A percentile compares a stretch with the other conserved stretches of the same genome.
Conservation (phyloP, 2,797 vertebrate genomes). For the Nannoperca australis region DNA sequence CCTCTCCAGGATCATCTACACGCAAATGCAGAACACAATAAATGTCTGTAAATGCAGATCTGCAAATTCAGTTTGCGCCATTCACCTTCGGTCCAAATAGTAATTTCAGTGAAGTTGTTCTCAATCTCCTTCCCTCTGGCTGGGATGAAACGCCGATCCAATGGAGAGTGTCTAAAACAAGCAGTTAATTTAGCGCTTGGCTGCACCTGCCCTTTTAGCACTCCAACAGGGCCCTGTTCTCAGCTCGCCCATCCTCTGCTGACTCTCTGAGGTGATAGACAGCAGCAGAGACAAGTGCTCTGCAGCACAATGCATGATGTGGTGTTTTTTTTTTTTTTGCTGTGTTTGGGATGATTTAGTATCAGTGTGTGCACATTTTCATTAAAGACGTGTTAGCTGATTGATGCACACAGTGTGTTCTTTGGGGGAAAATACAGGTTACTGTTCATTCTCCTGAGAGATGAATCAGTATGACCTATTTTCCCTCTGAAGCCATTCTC, state of each 20-base stretch:
- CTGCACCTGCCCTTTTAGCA: conserved; percentile 73
- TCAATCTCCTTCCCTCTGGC: conserved; percentile 53
- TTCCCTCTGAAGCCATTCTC: conserved; percentile 42
- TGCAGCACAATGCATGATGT: conserved; percentile 6
- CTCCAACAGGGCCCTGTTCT: conserved; percentile 58
- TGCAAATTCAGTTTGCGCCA: conserved; percentile 28
- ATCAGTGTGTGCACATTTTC: conserved; percentile 4
- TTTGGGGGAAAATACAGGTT: conserved; percentile 26
- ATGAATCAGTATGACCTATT: conserved; percentile 65
- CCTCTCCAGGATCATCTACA: background rate
- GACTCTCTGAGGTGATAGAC: conserved; percentile 55
- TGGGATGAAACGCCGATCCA: conserved; percentile 67
- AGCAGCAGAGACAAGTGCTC: conserved; percentile 31
- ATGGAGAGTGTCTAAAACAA: conserved; percentile 77
- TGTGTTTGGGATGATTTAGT: conserved; percentile 25
- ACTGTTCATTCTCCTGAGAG: conserved; percentile 36
- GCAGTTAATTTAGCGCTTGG: conserved; percentile 78
- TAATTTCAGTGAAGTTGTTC: conserved; percentile 40
- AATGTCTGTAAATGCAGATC: conserved; percentile 18
- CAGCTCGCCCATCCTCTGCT: conserved; percentile 47
- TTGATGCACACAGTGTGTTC: conserved; percentile 26
- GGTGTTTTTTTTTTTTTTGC: conserved; percentile 15
- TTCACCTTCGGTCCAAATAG: conserved; percentile 47
- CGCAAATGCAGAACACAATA: background rate
- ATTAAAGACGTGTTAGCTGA: conserved; percentile 20